Evolutionary conservation across 2,797 vertebrate genomes (phyloP).

Genomic region (Allobates femoralis): DNA sequence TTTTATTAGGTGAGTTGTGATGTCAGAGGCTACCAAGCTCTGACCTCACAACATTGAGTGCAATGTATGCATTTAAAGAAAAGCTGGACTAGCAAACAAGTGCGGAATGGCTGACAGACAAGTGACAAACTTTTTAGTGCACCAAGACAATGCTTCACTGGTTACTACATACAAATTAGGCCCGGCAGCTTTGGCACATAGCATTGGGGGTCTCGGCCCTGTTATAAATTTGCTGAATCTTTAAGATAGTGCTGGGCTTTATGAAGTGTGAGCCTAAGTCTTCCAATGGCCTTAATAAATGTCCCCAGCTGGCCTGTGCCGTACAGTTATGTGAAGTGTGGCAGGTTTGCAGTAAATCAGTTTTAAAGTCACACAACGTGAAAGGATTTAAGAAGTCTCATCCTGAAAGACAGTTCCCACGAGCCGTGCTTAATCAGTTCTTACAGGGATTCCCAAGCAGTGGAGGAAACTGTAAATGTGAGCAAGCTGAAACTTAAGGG

Average conservation of each 20-base stretch:
- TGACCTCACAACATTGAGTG: too few species aligned
- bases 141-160: conserved; percentile 25
- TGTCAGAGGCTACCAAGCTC: neutral
- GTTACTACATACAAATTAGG: conserved; percentile 30
- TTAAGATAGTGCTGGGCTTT: conserved; percentile 20
- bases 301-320: conserved; percentile 38
- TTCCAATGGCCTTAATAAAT: conserved; percentile 42
- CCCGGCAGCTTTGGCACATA: conserved; percentile 6
- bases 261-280: conserved; percentile 7
- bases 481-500: conserved; percentile 58
- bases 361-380: conserved; percentile 44
- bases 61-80: neutral
- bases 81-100: neutral
- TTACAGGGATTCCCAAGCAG: conserved; percentile 44
- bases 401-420: conserved; percentile 47
- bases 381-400: conserved; percentile 58
- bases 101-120: neutral
- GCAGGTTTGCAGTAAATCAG: conserved; percentile 52
- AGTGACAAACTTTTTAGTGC: neutral
- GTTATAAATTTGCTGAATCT: conserved; percentile 42
- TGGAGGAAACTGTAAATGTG: conserved; percentile 38
- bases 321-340: conserved; percentile 30
- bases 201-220: conserved; percentile 20
- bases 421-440: conserved; percentile 54
- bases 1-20: too few species aligned